Conservation (phyloP, 2,888 invertebrate genomes). For the Chaetoderma sp. region DNA sequence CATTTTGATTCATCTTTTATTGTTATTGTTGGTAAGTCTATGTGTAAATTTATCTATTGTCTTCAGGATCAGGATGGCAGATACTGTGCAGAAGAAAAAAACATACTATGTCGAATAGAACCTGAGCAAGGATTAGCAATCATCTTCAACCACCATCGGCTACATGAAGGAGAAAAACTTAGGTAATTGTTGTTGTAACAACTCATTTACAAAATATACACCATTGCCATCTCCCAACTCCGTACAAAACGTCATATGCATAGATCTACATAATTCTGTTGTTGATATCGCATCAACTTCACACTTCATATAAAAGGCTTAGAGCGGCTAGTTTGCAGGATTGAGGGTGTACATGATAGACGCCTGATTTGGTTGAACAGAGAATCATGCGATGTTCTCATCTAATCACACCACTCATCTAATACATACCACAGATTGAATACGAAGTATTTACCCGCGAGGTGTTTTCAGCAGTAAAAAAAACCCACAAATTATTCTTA, state of each 20-base stretch:
- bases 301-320: no score
- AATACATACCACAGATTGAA: no score
- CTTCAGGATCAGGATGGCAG: slow-evolving; percentile 51
- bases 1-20: background rate
- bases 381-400: no score
- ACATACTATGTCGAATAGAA: slow-evolving; percentile 51
- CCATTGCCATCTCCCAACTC: background rate
- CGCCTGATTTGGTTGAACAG: no score
- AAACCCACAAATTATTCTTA: no score
- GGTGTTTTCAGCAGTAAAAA: no score
- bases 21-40: background rate
- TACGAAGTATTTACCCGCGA: no score
- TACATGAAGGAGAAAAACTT: slow-evolving; percentile 60
- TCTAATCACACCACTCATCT: no score
- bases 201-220: background rate
- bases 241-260: background rate
- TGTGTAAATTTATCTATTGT: background rate
- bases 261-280: no score
- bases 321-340: no score
- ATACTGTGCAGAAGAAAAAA: slow-evolving; percentile 62
- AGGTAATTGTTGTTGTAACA: slow-evolving; percentile 32
- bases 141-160: slow-evolving; percentile 61
- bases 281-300: no score
- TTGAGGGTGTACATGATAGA: no score
- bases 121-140: slow-evolving; percentile 61